Evolutionary conservation across 2,113 vertebrate species (phyloP), one percentile per base, ranked within the genome.

Genomic region (Elephantulus edwardii): DNA sequence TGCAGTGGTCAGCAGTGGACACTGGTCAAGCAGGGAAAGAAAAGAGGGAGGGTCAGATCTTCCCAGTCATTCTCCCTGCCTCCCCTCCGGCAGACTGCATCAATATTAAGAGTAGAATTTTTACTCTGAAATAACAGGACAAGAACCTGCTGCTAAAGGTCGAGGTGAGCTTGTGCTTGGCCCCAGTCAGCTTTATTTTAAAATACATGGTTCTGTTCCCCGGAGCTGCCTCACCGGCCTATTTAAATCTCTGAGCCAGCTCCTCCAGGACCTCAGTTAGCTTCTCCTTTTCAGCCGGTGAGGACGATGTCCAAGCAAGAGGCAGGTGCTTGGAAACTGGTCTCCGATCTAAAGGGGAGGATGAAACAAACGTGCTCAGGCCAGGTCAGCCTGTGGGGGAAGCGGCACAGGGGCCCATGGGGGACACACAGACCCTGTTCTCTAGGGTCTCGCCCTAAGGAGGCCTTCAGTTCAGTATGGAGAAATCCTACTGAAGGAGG

Each of bases 261-360:
- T 98, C 96, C 68, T 97, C 97, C 92, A 98, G 93, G 2, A 64
- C 14, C 19, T 95, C 92, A 86, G 95, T 93, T 3, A 98, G 96
- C 74, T 97, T 97, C 82, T 98, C 95, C 86, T 98, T 97, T n/a
- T 98, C 98, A 33, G 95, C 97, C 0, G 71, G 81, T 0, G 97
- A 95, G 33, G 98, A 96, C 42, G 89, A 96, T 64, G 97, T 97
- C 6, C 54, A 95, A 38, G 98, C 98, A 80, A 98, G 93, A 1
- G 98, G 97, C 30, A 98, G 93, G 84, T 98, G 35, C 52, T 98
- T 98, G 56, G 97, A 77, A 46, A 98, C 97, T 2, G 97, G 96
- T 5, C 97, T 97, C 68, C 97, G 96, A 94, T 98, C 98, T 99
- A 96, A 10, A 95, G 94, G 75, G 12, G 11, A 64, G 9, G 84